Conservation (phyloP, 2,113 vertebrate genomes). For the Telmatochromis sp. region DNA sequence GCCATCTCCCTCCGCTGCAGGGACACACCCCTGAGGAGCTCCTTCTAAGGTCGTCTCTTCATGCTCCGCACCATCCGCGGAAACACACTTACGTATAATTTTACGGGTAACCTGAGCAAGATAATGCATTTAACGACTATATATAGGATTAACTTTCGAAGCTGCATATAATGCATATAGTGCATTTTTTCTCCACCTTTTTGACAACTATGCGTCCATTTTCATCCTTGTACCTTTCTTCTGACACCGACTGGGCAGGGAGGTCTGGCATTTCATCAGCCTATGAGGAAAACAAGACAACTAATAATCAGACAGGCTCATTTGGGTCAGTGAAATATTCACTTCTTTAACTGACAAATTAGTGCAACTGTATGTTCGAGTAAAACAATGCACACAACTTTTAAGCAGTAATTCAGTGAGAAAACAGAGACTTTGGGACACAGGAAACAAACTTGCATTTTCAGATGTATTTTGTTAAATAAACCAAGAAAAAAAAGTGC, state of each 20-base stretch:
- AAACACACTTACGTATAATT: conserved; percentile 78
- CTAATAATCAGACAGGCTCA: not conserved
- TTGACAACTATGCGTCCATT: conserved; percentile 82
- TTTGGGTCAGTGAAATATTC: not conserved
- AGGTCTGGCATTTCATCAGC: conserved; percentile 82
- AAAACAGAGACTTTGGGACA: not conserved
- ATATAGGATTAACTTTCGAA: not conserved
- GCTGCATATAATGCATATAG: not conserved
- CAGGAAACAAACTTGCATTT: conserved; percentile 13
- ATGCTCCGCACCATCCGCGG: conserved; percentile 75
- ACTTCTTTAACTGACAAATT: not conserved
- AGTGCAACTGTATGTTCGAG: not conserved
- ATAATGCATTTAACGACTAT: not conserved
- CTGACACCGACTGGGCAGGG: conserved; percentile 77
- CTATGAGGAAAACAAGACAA: conserved; percentile 54
- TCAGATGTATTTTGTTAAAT: not conserved
- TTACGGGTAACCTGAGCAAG: conserved; percentile 81
- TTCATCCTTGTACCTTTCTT: conserved; percentile 84
- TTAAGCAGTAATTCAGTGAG: not conserved
- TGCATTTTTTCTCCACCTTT: conserved; percentile 72
- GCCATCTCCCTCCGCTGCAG: conserved; percentile 66
- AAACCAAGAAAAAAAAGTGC: not conserved
- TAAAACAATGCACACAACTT: not conserved
- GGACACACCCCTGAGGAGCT: conserved; percentile 58
- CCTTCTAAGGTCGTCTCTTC: conserved; percentile 77